Percentiles rank a stretch among this genome's conserved stretches.
phyloP scores from a whole-genome alignment of 37 sponge, comb jelly and placozoan species.

The Tethya wilhelma region DNA sequence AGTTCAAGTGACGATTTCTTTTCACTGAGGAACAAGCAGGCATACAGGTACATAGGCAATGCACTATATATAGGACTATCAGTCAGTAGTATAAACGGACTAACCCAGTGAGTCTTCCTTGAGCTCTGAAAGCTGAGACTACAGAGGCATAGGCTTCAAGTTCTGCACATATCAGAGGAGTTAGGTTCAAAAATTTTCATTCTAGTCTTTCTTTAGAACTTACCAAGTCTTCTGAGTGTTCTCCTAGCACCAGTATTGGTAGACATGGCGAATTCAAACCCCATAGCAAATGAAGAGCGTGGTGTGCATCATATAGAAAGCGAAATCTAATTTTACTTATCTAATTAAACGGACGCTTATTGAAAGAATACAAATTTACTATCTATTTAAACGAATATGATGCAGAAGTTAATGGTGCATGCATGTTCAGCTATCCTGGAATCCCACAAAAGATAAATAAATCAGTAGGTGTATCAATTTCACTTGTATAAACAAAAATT shows the following conservation, averaged over 20 bases:
- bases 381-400: too few relatives aligned
- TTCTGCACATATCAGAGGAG: constrained; percentile 16
- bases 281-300: too few relatives aligned
- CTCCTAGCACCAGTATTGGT: constrained; percentile 19
- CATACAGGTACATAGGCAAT: not conserved
- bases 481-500: too few relatives aligned
- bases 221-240: constrained; percentile 50
- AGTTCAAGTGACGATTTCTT: constrained; percentile 49
- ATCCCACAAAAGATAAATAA: too few relatives aligned
- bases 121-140: constrained; percentile 71
- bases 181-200: not conserved
- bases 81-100: not conserved
- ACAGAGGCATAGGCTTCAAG: constrained; percentile 76
- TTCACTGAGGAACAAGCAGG: constrained; percentile 6
- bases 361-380: too few relatives aligned
- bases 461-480: too few relatives aligned
- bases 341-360: too few relatives aligned
- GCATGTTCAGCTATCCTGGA: too few relatives aligned
- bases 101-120: constrained; percentile 64
- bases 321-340: too few relatives aligned
- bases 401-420: too few relatives aligned
- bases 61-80: not conserved
- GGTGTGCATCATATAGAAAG: too few relatives aligned
- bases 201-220: not conserved
- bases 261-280: too few relatives aligned